phyloP scores from a whole-genome alignment of 2,797 vertebrate species.

The Adelosebastes latens region DNA sequence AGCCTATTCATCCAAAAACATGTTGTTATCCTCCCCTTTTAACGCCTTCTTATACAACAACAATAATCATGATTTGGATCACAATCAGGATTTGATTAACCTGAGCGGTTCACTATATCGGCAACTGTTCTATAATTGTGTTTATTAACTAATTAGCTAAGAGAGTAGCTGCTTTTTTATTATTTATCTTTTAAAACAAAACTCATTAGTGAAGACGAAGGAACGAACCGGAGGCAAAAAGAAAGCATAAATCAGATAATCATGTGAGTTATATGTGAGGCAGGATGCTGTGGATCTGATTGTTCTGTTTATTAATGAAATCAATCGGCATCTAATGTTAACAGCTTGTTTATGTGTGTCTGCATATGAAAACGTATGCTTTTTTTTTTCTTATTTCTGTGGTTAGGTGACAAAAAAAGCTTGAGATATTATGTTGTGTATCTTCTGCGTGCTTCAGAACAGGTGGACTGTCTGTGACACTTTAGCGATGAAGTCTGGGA shows the following conservation, averaged over 20 bases:
- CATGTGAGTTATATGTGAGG: background rate
- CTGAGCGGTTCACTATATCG: background rate
- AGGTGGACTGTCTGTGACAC: constrained; percentile 20
- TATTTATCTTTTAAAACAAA: background rate
- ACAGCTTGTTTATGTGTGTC: constrained; percentile 1
- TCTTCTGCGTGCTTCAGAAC: background rate
- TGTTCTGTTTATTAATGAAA: background rate
- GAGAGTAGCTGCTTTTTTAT: background rate
- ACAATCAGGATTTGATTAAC: constrained; percentile 41
- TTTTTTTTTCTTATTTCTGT: background rate
- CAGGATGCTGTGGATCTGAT: background rate
- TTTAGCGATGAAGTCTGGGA: background rate
- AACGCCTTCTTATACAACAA: constrained; percentile 7
- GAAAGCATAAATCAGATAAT: background rate
- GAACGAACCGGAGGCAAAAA: no score
- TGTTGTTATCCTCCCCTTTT: background rate
- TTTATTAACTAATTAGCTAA: background rate
- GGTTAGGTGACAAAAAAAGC: background rate
- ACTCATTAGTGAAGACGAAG: background rate
- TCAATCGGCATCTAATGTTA: background rate
- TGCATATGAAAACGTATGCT: background rate
- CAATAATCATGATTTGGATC: background rate
- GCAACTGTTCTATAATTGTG: background rate
- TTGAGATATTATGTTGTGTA: background rate
- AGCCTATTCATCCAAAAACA: background rate